Conservation (phyloP, 53 echinoderm and acorn worm genomes). For the Echinarachnius parma region DNA sequence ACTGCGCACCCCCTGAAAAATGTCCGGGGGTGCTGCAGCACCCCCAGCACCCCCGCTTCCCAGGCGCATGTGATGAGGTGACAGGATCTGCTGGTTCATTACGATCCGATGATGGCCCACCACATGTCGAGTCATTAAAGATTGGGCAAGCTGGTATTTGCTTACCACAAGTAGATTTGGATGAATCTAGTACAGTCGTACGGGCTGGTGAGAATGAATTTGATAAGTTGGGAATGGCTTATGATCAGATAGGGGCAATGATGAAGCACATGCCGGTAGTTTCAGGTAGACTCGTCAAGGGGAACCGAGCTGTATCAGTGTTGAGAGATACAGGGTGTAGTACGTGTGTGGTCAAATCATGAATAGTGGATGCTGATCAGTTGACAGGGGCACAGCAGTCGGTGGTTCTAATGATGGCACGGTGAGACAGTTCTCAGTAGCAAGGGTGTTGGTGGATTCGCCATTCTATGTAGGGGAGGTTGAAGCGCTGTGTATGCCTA, state of each 20-base stretch:
- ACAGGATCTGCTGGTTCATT: too few relatives aligned
- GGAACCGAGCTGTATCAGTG: background rate
- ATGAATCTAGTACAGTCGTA: too few relatives aligned
- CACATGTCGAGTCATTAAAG: too few relatives aligned
- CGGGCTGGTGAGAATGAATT: too few relatives aligned
- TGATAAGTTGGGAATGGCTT: background rate
- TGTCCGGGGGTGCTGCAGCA: too few relatives aligned
- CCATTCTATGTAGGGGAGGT: constrained; percentile 21
- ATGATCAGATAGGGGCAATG: background rate
- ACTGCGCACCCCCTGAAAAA: too few relatives aligned
- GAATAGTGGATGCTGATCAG: background rate
- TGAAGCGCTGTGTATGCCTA: constrained; percentile 2
- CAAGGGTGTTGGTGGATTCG: constrained; percentile 15
- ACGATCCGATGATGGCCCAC: too few relatives aligned
- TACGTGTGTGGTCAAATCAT: constrained; percentile 21
- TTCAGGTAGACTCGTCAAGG: background rate
- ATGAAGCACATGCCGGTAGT: background rate
- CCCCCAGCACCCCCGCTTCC: too few relatives aligned
- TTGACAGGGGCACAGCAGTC: background rate
- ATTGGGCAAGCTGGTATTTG: too few relatives aligned
- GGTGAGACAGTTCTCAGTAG: background rate
- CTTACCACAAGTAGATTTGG: too few relatives aligned
- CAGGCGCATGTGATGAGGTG: too few relatives aligned
- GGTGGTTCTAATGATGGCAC: constrained; percentile 2
- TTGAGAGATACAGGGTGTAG: constrained; percentile 9